Percentiles rank a stretch among this genome's conserved stretches.
phyloP scores from a whole-genome alignment of 2,888 invertebrate species.

The Nymphalis polychloros region DNA sequence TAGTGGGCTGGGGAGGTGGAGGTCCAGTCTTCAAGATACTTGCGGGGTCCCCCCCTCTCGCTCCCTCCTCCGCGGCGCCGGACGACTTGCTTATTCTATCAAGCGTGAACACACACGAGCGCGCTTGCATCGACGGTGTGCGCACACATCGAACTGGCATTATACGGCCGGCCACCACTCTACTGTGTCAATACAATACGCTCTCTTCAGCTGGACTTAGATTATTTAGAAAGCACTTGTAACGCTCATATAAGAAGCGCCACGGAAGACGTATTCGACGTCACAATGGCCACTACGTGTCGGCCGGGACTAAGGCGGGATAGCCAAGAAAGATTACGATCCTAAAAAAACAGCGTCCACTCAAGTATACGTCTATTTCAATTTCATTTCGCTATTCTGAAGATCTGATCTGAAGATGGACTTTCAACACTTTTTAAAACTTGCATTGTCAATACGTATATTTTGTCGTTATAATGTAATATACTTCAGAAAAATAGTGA shows the following conservation, averaged over 20 bases:
- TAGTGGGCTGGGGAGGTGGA: slow-evolving; percentile 74
- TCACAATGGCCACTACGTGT: slow-evolving; percentile 81
- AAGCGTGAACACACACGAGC: slow-evolving; percentile 75
- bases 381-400: slow-evolving; percentile 35
- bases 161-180: slow-evolving; percentile 82
- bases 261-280: slow-evolving; percentile 77
- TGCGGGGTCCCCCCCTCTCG: slow-evolving; percentile 56
- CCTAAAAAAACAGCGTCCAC: slow-evolving; percentile 80
- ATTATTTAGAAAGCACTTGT: slow-evolving; percentile 84
- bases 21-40: slow-evolving; percentile 80
- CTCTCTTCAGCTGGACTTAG: slow-evolving; percentile 82
- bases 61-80: slow-evolving; percentile 63
- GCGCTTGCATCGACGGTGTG: slow-evolving; percentile 54
- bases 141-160: slow-evolving; percentile 67
- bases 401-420: not conserved
- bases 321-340: slow-evolving; percentile 78
- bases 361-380: slow-evolving; percentile 63
- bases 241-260: slow-evolving; percentile 82
- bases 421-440: too few species aligned
- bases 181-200: slow-evolving; percentile 83
- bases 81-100: slow-evolving; percentile 82
- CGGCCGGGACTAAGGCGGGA: slow-evolving; percentile 71
- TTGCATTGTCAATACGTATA: too few species aligned
- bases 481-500: not conserved
- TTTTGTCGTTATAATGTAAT: not conserved